Base-by-base conservation (phyloP, 2,888 invertebrate species). In the Melanotus villosus region DNA sequence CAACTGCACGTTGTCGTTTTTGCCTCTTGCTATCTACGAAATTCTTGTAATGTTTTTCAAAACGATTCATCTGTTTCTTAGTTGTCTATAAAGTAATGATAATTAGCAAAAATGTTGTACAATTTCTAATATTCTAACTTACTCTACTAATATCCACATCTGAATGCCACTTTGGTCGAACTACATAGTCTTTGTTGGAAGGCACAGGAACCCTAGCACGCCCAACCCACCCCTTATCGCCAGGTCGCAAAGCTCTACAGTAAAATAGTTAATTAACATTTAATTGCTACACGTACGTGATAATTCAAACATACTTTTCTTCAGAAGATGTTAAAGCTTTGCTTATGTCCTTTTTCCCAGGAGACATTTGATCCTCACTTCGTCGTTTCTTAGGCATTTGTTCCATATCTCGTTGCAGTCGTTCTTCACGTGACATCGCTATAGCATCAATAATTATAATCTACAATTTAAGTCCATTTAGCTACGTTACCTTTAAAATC, bases 171-270 rank as follows among this genome's bases (percentile, higher is more conserved):
- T 94, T 94, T 10, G 99, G 99, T 56, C 99, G 88, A 76, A 94
- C 92, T 58, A 99, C 94, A 85, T 99, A 99, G 85, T 99, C 99
- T 86, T 97, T 98, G 83, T 93, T 96, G 56, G 97, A 97, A 19
- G 98, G 98, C 82, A 90, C 85, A 18, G 99, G 99, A 65, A 99
- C 99, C 68, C 99, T 89, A 10, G 99, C 99, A 81, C 99, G 88
- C 30, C 93, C 92, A 73, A 98, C 92, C 97, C 97, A 99, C 38
- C 98, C 99, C 74, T 94, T 93, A 82, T 98, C 97, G 68, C 99
- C 99, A 0, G 98, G 98, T 65, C 97, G 89, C 68, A 95, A 85
- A 58, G 91, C 36, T 14, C 36, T 38, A 14, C 14, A 38, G 12
- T 14, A 12, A 32, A 3, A 32, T 32, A 9, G 6, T 32, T 34